These are phyloP conservation scores for Drosophila paucipuncta DNA, from an alignment of 2,888 invertebrate species.

Conservation along the genomic window DNA sequence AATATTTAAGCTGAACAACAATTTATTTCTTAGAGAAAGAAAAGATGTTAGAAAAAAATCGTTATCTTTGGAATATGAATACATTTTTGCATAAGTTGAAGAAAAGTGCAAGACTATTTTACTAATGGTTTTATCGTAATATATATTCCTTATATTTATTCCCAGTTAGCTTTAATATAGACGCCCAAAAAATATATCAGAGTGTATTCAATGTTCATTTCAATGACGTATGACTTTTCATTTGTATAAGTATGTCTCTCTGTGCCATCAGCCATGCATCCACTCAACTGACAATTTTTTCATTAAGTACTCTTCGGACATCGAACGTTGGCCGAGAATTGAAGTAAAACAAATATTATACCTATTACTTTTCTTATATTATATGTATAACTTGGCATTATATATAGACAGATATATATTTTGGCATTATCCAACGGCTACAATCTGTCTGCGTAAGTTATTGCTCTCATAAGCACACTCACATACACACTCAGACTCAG, in stretches of 20 bases:
- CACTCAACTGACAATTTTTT: not conserved
- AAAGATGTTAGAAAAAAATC: too few species aligned
- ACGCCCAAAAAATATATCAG: too few species aligned
- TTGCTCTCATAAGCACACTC: slow-evolving; percentile 17
- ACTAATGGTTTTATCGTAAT: too few species aligned
- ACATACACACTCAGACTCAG: slow-evolving; percentile 7
- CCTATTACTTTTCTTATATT: not conserved
- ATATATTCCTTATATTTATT: too few species aligned
- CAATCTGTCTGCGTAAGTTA: slow-evolving; percentile 35
- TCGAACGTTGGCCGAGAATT: slow-evolving; percentile 23
- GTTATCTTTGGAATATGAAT: not conserved
- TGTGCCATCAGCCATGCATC: not conserved
- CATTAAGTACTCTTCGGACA: slow-evolving; percentile 27
- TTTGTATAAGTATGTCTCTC: not conserved
- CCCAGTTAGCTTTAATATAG: too few species aligned
- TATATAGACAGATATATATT: slow-evolving; percentile 8
- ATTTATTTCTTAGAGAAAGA: not conserved
- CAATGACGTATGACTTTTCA: not conserved
- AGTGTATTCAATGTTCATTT: not conserved
- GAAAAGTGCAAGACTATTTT: slow-evolving; percentile 3
- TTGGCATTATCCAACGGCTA: slow-evolving; percentile 3
- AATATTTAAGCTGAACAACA: not conserved
- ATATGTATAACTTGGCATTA: not conserved
- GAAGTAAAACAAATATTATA: slow-evolving; percentile 48
- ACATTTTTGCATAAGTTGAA: not conserved